phyloP scores from a whole-genome alignment of 2,797 vertebrate genomes.

The Morelia viridis region DNA sequence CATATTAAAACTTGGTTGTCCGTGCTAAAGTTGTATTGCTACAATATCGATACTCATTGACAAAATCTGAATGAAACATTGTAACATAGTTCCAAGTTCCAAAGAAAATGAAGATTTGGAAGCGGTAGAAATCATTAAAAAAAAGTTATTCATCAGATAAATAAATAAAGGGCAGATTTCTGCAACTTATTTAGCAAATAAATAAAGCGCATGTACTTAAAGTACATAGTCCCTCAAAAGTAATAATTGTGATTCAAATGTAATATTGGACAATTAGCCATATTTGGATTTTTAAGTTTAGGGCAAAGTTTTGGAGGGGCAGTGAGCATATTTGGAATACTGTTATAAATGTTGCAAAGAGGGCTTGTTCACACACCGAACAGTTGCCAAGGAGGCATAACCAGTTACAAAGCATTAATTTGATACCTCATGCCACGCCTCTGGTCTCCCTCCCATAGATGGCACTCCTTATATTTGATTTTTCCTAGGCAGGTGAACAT shows the following conservation, averaged over 20 bases:
- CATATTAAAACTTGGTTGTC: not conserved
- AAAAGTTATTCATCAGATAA: not conserved
- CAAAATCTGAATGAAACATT: not conserved
- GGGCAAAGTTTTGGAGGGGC: not conserved
- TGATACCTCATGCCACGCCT: not conserved
- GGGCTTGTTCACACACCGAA: not conserved
- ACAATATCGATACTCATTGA: not conserved
- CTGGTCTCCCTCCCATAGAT: not conserved
- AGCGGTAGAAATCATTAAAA: not conserved
- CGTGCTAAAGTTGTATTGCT: not conserved
- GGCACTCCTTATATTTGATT: not conserved
- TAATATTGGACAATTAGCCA: not conserved
- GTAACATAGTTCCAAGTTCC: not conserved
- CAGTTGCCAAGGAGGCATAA: not conserved
- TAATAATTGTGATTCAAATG: not conserved
- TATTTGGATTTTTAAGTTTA: not conserved
- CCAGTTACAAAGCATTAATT: not conserved
- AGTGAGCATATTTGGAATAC: not conserved
- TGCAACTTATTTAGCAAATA: not conserved
- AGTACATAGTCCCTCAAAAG: not conserved
- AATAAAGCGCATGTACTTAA: not conserved
- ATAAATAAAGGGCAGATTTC: not conserved
- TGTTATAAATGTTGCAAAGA: not conserved
- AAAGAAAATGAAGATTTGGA: not conserved
- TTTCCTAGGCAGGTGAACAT: not conserved